Conservation (phyloP, 1,140 invertebrate genomes). For the Branchinecta lindahli region DNA sequence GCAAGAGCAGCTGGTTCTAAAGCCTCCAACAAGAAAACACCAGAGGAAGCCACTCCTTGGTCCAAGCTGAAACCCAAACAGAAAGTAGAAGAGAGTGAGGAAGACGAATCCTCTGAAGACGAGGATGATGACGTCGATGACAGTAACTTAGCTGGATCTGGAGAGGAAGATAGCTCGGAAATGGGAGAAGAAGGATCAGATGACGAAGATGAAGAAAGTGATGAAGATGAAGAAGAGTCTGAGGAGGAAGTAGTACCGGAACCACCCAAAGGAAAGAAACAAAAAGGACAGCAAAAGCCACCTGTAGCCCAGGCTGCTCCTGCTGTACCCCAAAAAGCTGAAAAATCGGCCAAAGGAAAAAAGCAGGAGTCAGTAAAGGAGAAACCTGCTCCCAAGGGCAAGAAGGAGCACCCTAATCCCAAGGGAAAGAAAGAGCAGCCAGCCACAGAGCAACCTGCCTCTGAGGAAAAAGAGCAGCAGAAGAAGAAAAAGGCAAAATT, state of each 20-base stretch:
- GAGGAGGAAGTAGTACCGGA: conserved; percentile 17
- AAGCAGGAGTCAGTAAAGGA: no score
- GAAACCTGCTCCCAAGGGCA: no score
- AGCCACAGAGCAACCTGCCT: no score
- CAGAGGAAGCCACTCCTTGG: conserved; percentile 54
- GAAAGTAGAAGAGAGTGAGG: conserved; percentile 31
- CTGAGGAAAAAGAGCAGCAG: no score
- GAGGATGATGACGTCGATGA: conserved; percentile 33
- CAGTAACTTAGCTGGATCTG: conserved; percentile 16
- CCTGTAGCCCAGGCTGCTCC: no score
- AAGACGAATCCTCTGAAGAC: conserved; percentile 28
- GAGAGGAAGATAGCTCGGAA: not conserved
- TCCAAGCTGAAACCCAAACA: conserved; percentile 42
- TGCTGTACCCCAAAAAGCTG: no score
- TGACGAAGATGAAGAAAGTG: conserved; percentile 10
- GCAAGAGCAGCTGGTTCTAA: conserved; percentile 54
- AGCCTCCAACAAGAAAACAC: conserved; percentile 47
- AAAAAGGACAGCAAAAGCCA: conserved; percentile 16
- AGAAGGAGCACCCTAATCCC: no score
- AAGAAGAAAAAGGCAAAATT: no score
- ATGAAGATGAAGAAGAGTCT: conserved; percentile 15
- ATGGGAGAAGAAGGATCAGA: conserved; percentile 5
- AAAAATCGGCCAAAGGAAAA: no score
- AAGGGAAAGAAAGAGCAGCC: no score
- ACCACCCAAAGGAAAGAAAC: conserved; percentile 15